phyloP scores from a whole-genome alignment of 2,888 invertebrate species.

The Psococerastis gibbosa region DNA sequence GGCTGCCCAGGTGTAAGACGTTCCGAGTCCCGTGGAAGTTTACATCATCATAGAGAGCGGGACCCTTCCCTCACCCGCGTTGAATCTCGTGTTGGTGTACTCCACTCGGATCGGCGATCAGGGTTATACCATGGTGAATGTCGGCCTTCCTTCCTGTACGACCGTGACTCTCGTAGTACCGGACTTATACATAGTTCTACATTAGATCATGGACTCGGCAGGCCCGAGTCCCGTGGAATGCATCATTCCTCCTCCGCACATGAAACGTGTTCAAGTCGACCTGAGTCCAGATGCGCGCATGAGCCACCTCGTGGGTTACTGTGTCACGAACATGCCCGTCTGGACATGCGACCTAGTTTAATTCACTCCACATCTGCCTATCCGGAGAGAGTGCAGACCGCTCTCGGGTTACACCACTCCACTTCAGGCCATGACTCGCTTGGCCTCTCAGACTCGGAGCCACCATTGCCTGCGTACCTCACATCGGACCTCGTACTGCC shows the following conservation, averaged over 20 bases:
- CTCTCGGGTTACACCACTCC: constrained; percentile 7
- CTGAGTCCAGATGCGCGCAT: constrained; percentile 5
- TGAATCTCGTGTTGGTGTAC: constrained; percentile 7
- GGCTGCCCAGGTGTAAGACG: not conserved
- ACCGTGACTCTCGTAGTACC: constrained; percentile 3
- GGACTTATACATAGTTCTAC: constrained; percentile 9
- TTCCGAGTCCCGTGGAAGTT: not conserved
- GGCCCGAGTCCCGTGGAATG: constrained; percentile 9
- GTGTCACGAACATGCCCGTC: constrained; percentile 7
- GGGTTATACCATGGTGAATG: constrained; percentile 4
- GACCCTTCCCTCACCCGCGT: constrained; percentile 2
- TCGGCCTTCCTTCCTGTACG: constrained; percentile 1
- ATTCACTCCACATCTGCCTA: constrained; percentile 2
- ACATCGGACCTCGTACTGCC: constrained; percentile 3
- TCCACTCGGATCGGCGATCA: constrained; percentile 5
- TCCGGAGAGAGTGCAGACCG: constrained; percentile 5
- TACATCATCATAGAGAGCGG: not conserved
- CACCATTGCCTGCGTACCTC: not conserved
- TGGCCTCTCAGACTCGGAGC: constrained; percentile 3
- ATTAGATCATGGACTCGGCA: not conserved
- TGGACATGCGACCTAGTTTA: constrained; percentile 1
- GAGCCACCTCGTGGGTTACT: constrained; percentile 5
- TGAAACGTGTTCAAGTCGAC: not conserved
- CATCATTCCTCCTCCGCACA: constrained; percentile 9
- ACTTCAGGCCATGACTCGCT: constrained; percentile 8